phyloP scores from a whole-genome alignment of 2,113 vertebrate species.

The Tichodroma muraria region DNA sequence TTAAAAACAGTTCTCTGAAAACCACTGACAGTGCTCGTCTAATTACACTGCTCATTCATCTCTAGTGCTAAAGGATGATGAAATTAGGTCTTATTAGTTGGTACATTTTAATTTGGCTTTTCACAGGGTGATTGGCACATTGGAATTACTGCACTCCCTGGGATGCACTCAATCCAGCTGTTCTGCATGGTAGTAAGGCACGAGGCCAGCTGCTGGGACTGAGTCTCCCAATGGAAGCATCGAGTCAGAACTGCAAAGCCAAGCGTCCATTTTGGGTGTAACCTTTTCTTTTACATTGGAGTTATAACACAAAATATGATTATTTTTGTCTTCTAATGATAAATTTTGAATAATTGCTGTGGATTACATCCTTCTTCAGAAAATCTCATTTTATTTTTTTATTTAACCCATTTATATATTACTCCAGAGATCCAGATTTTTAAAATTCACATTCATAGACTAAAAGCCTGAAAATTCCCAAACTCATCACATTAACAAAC shows the following conservation, averaged over 20 bases:
- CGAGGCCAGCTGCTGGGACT: neutral
- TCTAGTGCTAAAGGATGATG: neutral
- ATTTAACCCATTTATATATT: neutral
- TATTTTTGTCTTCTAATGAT: neutral
- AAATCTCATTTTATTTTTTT: neutral
- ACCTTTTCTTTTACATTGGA: neutral
- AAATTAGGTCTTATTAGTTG: conserved; percentile 9
- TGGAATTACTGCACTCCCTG: neutral
- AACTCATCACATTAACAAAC: neutral
- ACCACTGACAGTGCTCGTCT: neutral
- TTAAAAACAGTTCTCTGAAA: neutral
- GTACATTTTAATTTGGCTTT: neutral
- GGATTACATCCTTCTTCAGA: neutral
- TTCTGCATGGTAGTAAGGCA: neutral
- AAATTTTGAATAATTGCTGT: neutral
- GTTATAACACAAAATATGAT: neutral
- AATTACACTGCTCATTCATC: conserved; percentile 4
- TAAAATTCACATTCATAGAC: neutral
- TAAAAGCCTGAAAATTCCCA: neutral
- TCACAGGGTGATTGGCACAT: neutral
- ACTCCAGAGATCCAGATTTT: neutral
- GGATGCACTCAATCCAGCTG: neutral
- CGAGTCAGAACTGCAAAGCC: neutral
- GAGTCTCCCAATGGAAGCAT: neutral
- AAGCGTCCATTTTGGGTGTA: neutral